These are phyloP conservation scores for Mirza zaza DNA, from an alignment of 2,113 vertebrate genomes.

Conservation along the genomic window DNA sequence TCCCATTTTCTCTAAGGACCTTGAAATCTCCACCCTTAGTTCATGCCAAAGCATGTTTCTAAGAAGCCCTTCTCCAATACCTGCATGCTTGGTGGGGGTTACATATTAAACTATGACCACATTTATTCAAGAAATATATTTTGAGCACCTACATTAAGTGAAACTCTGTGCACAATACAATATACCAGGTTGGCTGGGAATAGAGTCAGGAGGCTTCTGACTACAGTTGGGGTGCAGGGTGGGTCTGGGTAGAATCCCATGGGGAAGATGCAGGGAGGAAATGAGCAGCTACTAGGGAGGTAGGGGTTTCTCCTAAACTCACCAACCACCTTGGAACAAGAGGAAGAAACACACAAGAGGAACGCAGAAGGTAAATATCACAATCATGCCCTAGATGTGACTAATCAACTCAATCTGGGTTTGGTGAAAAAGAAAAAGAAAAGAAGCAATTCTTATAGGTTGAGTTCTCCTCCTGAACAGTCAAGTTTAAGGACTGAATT, in stretches of 20 bases:
- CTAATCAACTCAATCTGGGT: not conserved
- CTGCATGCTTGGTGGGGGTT: not conserved
- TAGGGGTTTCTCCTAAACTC: not conserved
- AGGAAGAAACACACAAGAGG: not conserved
- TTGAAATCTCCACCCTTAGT: not conserved
- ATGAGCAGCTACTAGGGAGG: not conserved
- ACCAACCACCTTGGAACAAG: not conserved
- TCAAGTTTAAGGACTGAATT: not conserved
- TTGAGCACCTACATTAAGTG: not conserved
- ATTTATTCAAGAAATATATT: constrained; percentile 2
- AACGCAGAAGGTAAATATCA: not conserved
- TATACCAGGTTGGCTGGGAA: not conserved
- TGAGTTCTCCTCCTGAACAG: not conserved
- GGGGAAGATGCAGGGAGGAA: not conserved
- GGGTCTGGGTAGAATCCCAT: not conserved
- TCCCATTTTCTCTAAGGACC: not conserved
- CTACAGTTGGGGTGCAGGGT: not conserved
- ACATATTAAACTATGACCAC: not conserved
- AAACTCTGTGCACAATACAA: not conserved
- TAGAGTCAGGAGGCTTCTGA: not conserved
- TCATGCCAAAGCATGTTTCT: not conserved
- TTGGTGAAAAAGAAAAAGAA: not conserved
- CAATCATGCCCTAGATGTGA: not conserved
- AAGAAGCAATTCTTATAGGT: not conserved
- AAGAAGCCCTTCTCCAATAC: not conserved